A percentile compares a stretch with the other conserved stretches of the same genome.
Evolutionary conservation across 1,140 invertebrate species (phyloP).

Genomic region (Scaptomyza pallida): DNA sequence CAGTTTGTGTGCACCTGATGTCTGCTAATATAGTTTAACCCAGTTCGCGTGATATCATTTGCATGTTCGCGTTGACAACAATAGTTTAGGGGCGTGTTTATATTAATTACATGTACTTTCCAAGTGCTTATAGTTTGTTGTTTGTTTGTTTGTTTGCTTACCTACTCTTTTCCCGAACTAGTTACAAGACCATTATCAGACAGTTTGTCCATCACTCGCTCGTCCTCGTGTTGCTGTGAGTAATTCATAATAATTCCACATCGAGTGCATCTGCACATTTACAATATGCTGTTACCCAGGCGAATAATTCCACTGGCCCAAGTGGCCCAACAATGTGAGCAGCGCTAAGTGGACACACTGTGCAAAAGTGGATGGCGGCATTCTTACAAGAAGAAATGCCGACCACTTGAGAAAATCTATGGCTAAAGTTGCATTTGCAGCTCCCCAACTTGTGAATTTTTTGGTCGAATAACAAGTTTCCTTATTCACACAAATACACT

Average conservation of each 20-base stretch:
- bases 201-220: not conserved
- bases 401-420: not conserved
- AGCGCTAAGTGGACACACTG: constrained; percentile 1
- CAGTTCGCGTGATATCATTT: not conserved
- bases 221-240: not conserved
- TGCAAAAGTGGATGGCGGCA: too few species aligned
- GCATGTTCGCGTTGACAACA: constrained; percentile 4
- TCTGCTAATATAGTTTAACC: constrained; percentile 19
- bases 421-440: not conserved
- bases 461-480: not conserved
- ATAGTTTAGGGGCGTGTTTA: constrained; percentile 48
- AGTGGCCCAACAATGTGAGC: constrained; percentile 31
- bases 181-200: constrained; percentile 12
- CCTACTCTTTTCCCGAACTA: constrained; percentile 11
- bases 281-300: constrained; percentile 18
- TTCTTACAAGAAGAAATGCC: not conserved
- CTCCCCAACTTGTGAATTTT: constrained; percentile 6
- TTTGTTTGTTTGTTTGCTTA: constrained; percentile 24
- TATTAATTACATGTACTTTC: constrained; percentile 64
- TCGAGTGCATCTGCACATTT: constrained; percentile 51
- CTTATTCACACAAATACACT: not conserved
- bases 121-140: constrained; percentile 45
- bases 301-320: constrained; percentile 61
- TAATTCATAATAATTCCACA: constrained; percentile 26
- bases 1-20: constrained; percentile 3